Percentiles rank a stretch among this genome's conserved stretches.
These are phyloP conservation scores for Labeo catla DNA, from an alignment of 2,113 vertebrate species.

Conservation along the genomic window DNA sequence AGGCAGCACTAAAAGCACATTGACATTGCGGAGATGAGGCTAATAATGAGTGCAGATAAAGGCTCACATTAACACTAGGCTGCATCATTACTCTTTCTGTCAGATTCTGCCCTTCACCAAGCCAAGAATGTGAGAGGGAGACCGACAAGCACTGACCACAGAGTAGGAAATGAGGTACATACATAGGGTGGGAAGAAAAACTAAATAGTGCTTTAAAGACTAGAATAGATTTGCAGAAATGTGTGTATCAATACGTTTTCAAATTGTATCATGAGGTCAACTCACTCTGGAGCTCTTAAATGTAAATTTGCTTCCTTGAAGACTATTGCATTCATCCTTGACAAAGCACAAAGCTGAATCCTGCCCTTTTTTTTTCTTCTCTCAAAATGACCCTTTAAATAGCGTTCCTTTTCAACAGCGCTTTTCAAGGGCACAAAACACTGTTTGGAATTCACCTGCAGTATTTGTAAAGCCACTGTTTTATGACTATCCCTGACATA, in stretches of 20 bases:
- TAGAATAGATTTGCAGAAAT: not conserved
- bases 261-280: not conserved
- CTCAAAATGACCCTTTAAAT: not conserved
- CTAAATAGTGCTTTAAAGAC: not conserved
- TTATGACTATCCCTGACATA: not conserved
- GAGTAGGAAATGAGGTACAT: not conserved
- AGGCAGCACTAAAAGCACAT: slow-evolving; percentile 26
- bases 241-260: not conserved
- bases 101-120: slow-evolving; percentile 18
- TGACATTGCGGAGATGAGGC: slow-evolving; percentile 29
- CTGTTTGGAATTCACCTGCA: not conserved
- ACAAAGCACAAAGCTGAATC: not conserved
- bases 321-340: not conserved
- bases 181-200: not conserved
- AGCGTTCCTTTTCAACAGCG: not conserved
- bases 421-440: not conserved
- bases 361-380: too few species aligned
- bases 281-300: not conserved
- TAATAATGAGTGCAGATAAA: slow-evolving; percentile 45
- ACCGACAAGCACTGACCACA: not conserved
- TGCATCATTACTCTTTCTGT: slow-evolving; percentile 45
- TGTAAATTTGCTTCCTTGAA: not conserved
- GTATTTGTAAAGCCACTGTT: not conserved
- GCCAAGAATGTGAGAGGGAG: not conserved
- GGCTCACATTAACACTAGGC: slow-evolving; percentile 8